These are phyloP conservation scores for Benitochromis conjunctus DNA, from an alignment of 2,113 vertebrate species.

Conservation along the genomic window DNA sequence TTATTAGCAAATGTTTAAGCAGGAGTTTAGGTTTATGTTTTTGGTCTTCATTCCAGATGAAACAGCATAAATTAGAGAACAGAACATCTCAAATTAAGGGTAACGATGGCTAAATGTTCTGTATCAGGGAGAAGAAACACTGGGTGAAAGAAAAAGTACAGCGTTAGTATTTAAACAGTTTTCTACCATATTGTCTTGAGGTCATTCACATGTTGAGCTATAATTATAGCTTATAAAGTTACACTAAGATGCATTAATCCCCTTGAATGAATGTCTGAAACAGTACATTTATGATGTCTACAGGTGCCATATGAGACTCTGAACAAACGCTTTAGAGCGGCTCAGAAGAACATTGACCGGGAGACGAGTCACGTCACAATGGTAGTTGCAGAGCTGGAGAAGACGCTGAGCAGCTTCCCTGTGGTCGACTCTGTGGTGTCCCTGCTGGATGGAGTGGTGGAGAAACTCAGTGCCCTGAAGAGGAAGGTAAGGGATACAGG, in stretches of 20 bases:
- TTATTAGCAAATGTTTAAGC: not conserved
- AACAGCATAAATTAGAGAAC: not conserved
- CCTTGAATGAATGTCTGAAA: not conserved
- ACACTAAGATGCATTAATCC: not conserved
- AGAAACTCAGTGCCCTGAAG: conserved; percentile 96
- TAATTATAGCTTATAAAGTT: not conserved
- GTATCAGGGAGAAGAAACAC: not conserved
- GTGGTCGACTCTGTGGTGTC: conserved; percentile 96
- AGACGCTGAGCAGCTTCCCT: conserved; percentile 91
- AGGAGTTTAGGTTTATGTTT: not conserved
- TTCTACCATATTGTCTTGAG: not conserved
- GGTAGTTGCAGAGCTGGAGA: conserved; percentile 97
- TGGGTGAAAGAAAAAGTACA: not conserved
- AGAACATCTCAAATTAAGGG: not conserved
- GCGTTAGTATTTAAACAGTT: not conserved
- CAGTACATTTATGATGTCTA: not conserved
- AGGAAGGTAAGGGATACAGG: conserved; percentile 79
- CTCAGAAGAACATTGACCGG: conserved; percentile 96
- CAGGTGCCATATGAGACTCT: conserved; percentile 98
- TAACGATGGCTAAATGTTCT: not conserved
- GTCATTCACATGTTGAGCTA: not conserved
- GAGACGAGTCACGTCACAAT: conserved; percentile 98
- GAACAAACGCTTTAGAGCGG: conserved; percentile 96
- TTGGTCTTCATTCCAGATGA: not conserved
- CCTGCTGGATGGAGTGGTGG: conserved; percentile 93